Conservation (phyloP, 2,888 invertebrate species). For the Tillus elongatus region DNA sequence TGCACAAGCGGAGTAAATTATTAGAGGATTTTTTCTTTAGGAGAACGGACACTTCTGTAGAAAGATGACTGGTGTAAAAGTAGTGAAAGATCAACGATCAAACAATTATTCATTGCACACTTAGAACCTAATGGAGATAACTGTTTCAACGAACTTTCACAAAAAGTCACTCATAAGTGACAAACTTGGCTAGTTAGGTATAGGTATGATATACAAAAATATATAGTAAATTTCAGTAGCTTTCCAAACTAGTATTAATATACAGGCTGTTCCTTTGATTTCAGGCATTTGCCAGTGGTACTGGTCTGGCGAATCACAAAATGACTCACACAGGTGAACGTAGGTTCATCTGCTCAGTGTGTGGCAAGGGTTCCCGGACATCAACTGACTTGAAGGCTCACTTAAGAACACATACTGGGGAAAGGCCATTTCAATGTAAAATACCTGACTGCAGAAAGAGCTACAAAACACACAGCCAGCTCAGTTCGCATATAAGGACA, state of each 20-base stretch:
- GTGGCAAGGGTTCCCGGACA: conserved; percentile 26
- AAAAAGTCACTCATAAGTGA: too few species aligned
- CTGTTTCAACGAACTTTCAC: too few species aligned
- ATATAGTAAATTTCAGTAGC: too few species aligned
- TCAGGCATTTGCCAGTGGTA: conserved; percentile 26
- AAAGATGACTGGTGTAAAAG: too few species aligned
- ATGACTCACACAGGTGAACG: conserved; percentile 28
- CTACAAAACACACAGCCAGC: conserved; percentile 29
- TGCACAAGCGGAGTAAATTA: too few species aligned
- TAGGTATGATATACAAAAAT: too few species aligned
- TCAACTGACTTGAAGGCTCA: conserved; percentile 27
- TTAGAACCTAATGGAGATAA: too few species aligned
- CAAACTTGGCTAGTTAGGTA: neutral
- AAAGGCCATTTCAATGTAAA: conserved; percentile 28
- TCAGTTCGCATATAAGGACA: conserved; percentile 25
- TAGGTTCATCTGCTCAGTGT: conserved; percentile 25
- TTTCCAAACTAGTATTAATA: neutral
- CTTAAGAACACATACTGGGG: conserved; percentile 27
- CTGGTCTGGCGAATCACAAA: conserved; percentile 26
- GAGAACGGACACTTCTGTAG: too few species aligned
- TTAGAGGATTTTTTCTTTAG: too few species aligned
- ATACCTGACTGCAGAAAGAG: conserved; percentile 25
- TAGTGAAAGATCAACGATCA: too few species aligned
- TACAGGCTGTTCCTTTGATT: conserved; percentile 10
- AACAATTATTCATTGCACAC: too few species aligned